These are phyloP conservation scores for Brachirus orientalis DNA, from an alignment of 2,113 vertebrate species.

Conservation along the genomic window DNA sequence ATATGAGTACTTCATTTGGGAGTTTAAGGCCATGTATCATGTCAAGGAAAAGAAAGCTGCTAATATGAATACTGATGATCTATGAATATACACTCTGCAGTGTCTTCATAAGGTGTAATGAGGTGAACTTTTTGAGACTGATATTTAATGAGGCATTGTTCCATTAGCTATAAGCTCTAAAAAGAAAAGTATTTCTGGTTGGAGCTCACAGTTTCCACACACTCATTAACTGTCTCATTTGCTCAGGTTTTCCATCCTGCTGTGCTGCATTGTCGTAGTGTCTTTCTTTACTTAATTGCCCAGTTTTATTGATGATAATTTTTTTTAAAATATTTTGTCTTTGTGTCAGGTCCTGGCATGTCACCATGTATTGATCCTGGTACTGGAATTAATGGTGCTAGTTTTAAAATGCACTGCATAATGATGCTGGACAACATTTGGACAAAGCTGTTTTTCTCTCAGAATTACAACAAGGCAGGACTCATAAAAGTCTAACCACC, in stretches of 20 bases:
- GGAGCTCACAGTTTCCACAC: slow-evolving; percentile 41
- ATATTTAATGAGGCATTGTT: slow-evolving; percentile 53
- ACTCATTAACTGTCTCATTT: slow-evolving; percentile 54
- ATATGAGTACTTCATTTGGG: neutral
- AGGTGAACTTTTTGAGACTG: slow-evolving; percentile 15
- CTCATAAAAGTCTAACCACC: slow-evolving; percentile 19
- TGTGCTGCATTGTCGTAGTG: slow-evolving; percentile 29
- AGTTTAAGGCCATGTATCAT: slow-evolving; percentile 37
- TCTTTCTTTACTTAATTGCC: slow-evolving; percentile 24
- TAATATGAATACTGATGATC: slow-evolving; percentile 51
- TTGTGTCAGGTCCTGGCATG: slow-evolving; percentile 24
- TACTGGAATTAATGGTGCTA: neutral
- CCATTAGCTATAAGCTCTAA: slow-evolving; percentile 53
- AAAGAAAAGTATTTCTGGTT: slow-evolving; percentile 37
- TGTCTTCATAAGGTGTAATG: slow-evolving; percentile 32
- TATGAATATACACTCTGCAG: slow-evolving; percentile 33
- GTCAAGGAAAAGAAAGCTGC: slow-evolving; percentile 20
- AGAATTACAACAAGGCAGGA: neutral
- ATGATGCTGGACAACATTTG: neutral
- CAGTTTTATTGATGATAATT: slow-evolving; percentile 38
- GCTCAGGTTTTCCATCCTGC: slow-evolving; percentile 41
- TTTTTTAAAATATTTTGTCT: slow-evolving; percentile 20
- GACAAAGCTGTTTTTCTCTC: slow-evolving; percentile 3
- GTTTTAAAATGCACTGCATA: neutral
- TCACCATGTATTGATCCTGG: neutral